Conservation (phyloP, 1,140 invertebrate species). For the Kradibia gibbosae region DNA sequence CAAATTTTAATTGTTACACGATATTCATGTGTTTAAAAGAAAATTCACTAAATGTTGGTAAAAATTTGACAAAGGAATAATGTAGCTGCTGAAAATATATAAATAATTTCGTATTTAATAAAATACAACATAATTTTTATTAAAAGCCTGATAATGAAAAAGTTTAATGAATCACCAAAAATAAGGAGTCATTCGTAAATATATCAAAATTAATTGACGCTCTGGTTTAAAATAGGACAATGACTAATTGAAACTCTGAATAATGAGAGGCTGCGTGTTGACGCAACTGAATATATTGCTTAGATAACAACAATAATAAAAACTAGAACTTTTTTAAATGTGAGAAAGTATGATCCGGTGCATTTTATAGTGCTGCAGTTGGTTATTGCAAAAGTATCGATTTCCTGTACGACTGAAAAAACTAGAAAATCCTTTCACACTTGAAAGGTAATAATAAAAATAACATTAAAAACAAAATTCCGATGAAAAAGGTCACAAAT, state of each 20-base stretch:
- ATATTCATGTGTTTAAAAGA: background rate
- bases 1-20: background rate
- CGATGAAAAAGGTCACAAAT: too few relatives aligned
- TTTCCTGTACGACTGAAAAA: background rate
- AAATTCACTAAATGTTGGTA: background rate
- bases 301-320: slow-evolving; percentile 5
- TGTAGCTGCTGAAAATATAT: too few relatives aligned
- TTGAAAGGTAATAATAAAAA: background rate
- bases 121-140: background rate
- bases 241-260: slow-evolving; percentile 1
- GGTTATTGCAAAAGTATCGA: background rate
- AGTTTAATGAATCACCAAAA: background rate
- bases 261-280: background rate
- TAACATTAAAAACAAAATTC: too few relatives aligned
- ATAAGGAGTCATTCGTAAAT: background rate
- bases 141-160: background rate
- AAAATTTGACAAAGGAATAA: background rate
- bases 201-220: background rate
- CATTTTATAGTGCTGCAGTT: background rate
- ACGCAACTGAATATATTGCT: slow-evolving; percentile 1
- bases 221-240: background rate
- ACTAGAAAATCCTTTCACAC: background rate
- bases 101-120: too few relatives aligned
- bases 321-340: background rate
- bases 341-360: background rate